Evolutionary conservation across 35 echinoderm and acorn worm genomes (phyloP).

Genomic region (Heliocidaris erythrogramma): DNA sequence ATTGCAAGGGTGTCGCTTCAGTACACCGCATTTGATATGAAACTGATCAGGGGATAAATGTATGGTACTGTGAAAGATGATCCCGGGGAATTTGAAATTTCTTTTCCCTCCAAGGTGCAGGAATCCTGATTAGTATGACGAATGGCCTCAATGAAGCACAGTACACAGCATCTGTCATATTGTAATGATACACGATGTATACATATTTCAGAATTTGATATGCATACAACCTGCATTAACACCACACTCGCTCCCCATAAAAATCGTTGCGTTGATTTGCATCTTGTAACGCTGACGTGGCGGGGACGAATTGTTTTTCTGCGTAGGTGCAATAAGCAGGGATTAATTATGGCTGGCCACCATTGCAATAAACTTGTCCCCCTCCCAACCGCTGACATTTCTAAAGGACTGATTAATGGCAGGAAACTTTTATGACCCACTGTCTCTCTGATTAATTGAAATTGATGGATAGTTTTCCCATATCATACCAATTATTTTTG

Average conservation of each 20-base stretch:
- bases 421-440: neutral
- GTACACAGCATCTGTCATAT: neutral
- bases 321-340: neutral
- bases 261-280: neutral
- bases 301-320: neutral
- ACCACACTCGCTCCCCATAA: neutral
- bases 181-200: neutral
- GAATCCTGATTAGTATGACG: neutral
- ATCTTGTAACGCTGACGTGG: neutral
- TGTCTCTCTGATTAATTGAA: neutral
- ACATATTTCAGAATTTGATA: slow-evolving; percentile 12
- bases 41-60: neutral
- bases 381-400: neutral
- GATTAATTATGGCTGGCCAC: neutral
- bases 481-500: neutral
- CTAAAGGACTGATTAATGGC: neutral
- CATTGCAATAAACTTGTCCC: neutral
- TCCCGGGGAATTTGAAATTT: neutral
- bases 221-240: neutral
- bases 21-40: neutral
- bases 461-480: neutral
- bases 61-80: neutral
- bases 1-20: neutral
- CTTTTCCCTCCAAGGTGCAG: neutral
- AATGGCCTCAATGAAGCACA: neutral